Evolutionary conservation across 2,797 vertebrate genomes (phyloP), one percentile per base, ranked within the genome.

Genomic region (Crocodylus rhombifer): DNA sequence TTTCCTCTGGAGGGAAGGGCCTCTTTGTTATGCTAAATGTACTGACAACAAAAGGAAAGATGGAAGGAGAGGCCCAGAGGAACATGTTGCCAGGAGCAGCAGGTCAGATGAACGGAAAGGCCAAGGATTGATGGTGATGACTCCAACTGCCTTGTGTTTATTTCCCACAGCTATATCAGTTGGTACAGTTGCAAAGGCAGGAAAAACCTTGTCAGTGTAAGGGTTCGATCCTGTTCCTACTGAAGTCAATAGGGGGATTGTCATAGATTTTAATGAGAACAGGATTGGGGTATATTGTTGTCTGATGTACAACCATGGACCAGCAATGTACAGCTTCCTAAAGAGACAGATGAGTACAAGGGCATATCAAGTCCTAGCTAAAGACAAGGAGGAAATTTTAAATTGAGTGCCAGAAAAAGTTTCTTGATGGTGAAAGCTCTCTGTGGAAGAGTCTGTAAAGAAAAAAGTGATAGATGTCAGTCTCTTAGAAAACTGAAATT

Each of bases 291-390:
- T 10, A 10, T 67, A 67, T 67, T 30, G 20, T 67, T 30, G 20
- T 67, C 20, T 67, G n/a, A 67, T 10, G 7, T 67, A 33, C 10
- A 17, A 33, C 89, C 26, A 81, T 80, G 73, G 87, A 92, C 2
- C 80, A 64, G 42, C 90, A 78, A 74, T 93, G 80, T 56, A 85
- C 30, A 80, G 87, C 42, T 96, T 96, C 89, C 89, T 1, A 7
- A 77, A 81, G 84, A 21, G 94, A 95, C 91, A 81, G 87, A 92
- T 95, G 77, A 95, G 94, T 57, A 92, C n/a, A 90, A 94, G 92
- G n/a, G 75, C 73, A 88, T 96, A 94, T 95, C 94, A 94, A 91
- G 42, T 85, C 92, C 94, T 87, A 60, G 80, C 90, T 84, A 80
- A 91, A 95, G 63, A 89, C 93, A 80, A 90, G 80, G 85, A 91